phyloP scores from a whole-genome alignment of 2,113 vertebrate species.

The Paramisgurnus dabryanus region DNA sequence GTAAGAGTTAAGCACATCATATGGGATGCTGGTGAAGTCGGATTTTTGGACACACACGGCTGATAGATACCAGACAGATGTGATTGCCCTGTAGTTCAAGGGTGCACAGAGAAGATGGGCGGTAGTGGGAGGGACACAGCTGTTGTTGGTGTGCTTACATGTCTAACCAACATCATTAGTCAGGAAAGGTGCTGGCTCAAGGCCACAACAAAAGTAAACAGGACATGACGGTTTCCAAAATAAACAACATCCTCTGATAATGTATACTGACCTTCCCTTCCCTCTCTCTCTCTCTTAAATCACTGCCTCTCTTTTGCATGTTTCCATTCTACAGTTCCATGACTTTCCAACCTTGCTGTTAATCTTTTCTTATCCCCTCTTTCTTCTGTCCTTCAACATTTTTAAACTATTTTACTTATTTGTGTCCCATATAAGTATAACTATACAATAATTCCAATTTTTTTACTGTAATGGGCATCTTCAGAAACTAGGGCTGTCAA shows the following conservation, averaged over 20 bases:
- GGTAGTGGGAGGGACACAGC: not conserved
- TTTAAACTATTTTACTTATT: not conserved
- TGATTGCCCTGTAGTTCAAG: constrained; percentile 32
- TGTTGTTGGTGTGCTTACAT: not conserved
- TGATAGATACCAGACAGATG: constrained; percentile 8
- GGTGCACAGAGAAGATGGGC: not conserved
- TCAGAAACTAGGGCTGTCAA: too few relatives aligned
- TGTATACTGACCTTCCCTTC: not conserved
- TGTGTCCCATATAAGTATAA: not conserved
- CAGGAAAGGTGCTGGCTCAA: not conserved
- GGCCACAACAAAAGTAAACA: constrained; percentile 46
- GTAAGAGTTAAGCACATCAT: too few relatives aligned
- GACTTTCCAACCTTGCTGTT: not conserved
- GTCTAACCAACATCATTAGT: constrained; percentile 7
- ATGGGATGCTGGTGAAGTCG: too few relatives aligned
- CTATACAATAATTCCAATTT: too few relatives aligned
- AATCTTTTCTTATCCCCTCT: not conserved
- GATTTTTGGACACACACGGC: not conserved
- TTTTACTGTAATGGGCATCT: too few relatives aligned
- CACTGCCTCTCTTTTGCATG: not conserved
- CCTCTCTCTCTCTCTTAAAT: not conserved
- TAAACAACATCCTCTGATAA: constrained; percentile 4
- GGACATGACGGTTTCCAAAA: constrained; percentile 16
- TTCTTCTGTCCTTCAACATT: constrained; percentile 10
- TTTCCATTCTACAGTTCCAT: not conserved